phyloP scores from a whole-genome alignment of 2,888 invertebrate genomes.

The Phytoseiulus persimilis region DNA sequence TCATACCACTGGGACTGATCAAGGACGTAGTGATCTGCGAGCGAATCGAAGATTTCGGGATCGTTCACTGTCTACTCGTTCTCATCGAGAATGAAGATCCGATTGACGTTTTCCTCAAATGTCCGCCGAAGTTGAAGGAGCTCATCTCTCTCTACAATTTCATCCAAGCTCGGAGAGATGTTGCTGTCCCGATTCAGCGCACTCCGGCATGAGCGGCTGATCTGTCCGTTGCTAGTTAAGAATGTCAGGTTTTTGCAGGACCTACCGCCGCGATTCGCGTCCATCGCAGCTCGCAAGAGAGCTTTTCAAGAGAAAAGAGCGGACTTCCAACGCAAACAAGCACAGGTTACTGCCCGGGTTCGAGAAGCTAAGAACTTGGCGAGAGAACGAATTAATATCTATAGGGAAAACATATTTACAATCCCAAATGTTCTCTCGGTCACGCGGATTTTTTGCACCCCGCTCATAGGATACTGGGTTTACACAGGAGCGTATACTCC shows the following conservation, averaged over 20 bases:
- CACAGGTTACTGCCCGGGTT: slow-evolving; percentile 22
- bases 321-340: background rate
- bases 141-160: slow-evolving; percentile 10
- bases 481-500: slow-evolving; percentile 66
- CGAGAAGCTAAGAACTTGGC: background rate
- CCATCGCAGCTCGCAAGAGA: background rate
- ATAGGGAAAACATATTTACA: slow-evolving; percentile 75
- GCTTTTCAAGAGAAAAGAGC: slow-evolving; percentile 26
- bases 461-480: slow-evolving; percentile 79
- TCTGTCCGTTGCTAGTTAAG: background rate
- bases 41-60: slow-evolving; percentile 24
- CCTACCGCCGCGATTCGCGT: background rate
- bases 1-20: background rate
- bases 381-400: slow-evolving; percentile 15
- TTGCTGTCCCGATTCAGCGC: background rate
- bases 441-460: slow-evolving; percentile 72
- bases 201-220: background rate
- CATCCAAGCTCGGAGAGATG: slow-evolving; percentile 21
- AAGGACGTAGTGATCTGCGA: slow-evolving; percentile 19
- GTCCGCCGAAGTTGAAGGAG: slow-evolving; percentile 28
- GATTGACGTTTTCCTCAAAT: slow-evolving; percentile 10
- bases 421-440: slow-evolving; percentile 84
- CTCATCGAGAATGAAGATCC: background rate
- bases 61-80: slow-evolving; percentile 10
- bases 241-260: background rate